Conservation (phyloP, 1,140 invertebrate genomes). For the Hylaeus anthracinus region DNA sequence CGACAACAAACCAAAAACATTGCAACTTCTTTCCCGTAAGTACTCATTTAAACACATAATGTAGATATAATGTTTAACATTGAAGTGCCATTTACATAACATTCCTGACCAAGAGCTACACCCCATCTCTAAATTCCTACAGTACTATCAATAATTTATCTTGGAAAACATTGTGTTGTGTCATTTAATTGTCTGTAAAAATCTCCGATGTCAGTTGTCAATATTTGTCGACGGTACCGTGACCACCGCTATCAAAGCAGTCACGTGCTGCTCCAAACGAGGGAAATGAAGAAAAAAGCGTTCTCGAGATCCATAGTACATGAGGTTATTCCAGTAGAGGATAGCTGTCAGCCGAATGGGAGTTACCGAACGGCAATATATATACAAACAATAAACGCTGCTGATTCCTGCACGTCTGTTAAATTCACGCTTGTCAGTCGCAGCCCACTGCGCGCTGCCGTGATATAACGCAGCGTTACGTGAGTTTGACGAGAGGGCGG, state of each 20-base stretch:
- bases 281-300: background rate
- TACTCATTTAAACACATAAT: too few relatives aligned
- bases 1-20: too few relatives aligned
- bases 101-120: too few relatives aligned
- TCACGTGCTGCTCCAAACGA: background rate
- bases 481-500: conserved; percentile 69
- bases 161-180: too few relatives aligned
- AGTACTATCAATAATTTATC: too few relatives aligned
- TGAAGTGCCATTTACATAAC: too few relatives aligned
- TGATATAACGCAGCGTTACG: conserved; percentile 77
- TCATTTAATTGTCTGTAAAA: background rate
- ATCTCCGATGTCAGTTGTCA: background rate
- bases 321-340: conserved; percentile 4
- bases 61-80: too few relatives aligned
- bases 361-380: conserved; percentile 66
- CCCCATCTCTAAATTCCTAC: too few relatives aligned
- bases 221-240: background rate
- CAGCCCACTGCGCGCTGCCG: conserved; percentile 58
- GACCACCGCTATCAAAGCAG: background rate
- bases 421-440: conserved; percentile 76
- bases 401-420: conserved; percentile 74
- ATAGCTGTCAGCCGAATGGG: conserved; percentile 50
- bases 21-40: too few relatives aligned
- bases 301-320: background rate
- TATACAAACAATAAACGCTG: conserved; percentile 71